A percentile compares a stretch with the other conserved stretches of the same genome.
Conservation (phyloP, 2,888 invertebrate species). For the Drosophila colorata region DNA sequence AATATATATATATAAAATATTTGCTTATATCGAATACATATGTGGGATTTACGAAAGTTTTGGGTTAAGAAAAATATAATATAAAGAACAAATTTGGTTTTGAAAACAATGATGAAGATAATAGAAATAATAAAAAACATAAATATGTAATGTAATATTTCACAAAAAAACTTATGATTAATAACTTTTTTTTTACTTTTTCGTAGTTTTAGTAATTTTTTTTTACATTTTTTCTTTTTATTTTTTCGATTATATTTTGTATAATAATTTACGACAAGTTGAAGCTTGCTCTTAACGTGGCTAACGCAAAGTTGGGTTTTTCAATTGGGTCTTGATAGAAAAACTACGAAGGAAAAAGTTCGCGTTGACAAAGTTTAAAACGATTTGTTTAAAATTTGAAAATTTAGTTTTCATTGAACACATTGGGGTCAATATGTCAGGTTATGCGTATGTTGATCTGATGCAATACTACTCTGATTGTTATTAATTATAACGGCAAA, state of each 20-base stretch:
- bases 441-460: background rate
- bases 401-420: slow-evolving; percentile 59
- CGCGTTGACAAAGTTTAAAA: slow-evolving; percentile 52
- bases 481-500: slow-evolving; percentile 23
- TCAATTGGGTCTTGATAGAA: slow-evolving; percentile 46
- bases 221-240: slow-evolving; percentile 64
- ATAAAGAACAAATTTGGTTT: slow-evolving; percentile 22
- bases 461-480: slow-evolving; percentile 19
- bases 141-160: slow-evolving; percentile 63
- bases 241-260: slow-evolving; percentile 50
- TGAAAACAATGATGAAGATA: slow-evolving; percentile 28
- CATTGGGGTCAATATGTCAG: slow-evolving; percentile 71
- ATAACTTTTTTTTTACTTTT: slow-evolving; percentile 48
- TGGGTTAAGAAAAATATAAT: slow-evolving; percentile 16
- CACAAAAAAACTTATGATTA: slow-evolving; percentile 64
- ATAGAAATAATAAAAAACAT: slow-evolving; percentile 50
- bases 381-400: slow-evolving; percentile 53
- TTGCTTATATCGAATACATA: slow-evolving; percentile 32
- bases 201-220: slow-evolving; percentile 53
- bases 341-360: slow-evolving; percentile 43
- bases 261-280: slow-evolving; percentile 79
- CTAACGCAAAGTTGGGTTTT: slow-evolving; percentile 56
- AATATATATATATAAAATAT: slow-evolving; percentile 42
- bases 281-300: slow-evolving; percentile 82
- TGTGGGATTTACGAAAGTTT: slow-evolving; percentile 44